phyloP scores from a whole-genome alignment of 2,797 vertebrate species.

The Tarsius wallacei region DNA sequence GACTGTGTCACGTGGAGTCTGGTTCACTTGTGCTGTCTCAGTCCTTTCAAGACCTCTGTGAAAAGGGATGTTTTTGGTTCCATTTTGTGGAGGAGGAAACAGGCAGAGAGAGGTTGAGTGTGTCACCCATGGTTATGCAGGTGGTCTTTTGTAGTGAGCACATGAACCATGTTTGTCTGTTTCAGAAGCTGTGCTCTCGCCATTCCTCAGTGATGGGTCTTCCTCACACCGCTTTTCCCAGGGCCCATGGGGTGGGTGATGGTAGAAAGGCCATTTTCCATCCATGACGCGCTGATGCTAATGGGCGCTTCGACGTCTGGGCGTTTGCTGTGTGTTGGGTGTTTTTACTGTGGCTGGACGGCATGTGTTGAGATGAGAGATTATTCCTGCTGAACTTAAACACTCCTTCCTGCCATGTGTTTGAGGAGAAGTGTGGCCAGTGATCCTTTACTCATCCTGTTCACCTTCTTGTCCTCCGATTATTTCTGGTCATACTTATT shows the following conservation, averaged over 20 bases:
- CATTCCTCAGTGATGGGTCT: not conserved
- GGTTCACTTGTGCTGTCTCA: not conserved
- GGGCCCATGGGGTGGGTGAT: not conserved
- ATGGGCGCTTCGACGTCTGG: not conserved
- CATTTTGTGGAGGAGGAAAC: not conserved
- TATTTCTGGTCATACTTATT: constrained; percentile 41
- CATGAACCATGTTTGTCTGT: not conserved
- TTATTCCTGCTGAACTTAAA: not conserved
- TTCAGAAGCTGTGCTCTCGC: not conserved
- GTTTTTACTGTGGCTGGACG: not conserved
- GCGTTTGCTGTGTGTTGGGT: not conserved
- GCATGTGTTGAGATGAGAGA: not conserved
- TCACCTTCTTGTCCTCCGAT: constrained; percentile 14
- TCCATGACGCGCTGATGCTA: not conserved
- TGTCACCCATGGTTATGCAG: not conserved
- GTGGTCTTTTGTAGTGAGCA: not conserved
- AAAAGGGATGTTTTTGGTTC: constrained; percentile 21
- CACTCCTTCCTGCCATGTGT: not conserved
- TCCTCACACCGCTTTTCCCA: not conserved
- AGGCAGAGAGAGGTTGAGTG: not conserved
- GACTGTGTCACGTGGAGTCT: not conserved
- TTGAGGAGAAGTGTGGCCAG: not conserved
- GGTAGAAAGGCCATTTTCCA: not conserved
- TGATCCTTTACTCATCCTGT: not conserved
- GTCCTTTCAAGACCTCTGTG: not conserved